Evolutionary conservation across 2,888 invertebrate species (phyloP), one percentile per base, ranked within the genome.

Genomic region (Abscondita cerata): DNA sequence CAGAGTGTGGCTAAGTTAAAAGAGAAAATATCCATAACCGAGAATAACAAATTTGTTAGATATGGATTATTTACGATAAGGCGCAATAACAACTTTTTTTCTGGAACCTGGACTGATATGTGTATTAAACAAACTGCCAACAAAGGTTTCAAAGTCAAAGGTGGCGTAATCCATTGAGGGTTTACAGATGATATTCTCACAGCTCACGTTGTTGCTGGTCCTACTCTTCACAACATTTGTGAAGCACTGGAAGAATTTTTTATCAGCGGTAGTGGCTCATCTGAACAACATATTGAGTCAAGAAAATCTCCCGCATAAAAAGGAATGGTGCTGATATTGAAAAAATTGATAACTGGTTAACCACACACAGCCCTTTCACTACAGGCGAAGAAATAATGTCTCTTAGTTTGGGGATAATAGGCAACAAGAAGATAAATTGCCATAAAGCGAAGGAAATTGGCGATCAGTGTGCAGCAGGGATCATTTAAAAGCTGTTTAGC

Each of bases 71-170:
- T 75, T 44, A 73, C 75, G n/a, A 61, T 76, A 65, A 67, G 72
- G 73, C 74, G 76, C 64, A 71, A 77, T 31, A 74, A 78, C 40
- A 78, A 79, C 76, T 69, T 76, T 73, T 70, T 73, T 76, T 72
- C 6, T 74, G 77, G 77, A 68, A 76, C 74, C 69, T 77, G 71
- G 59, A 75, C 76, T 40, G 79, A 77, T 54, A 77, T 78, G 77
- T 60, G 74, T 1, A 78, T 79, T 59, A 72, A 75, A 59, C 73
- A 73, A 53, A 65, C 68, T 8, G 51, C 72, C 55, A 73, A 73
- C 72, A 74, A 73, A 68, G n/a, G 67, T 6, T 71, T 72, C 60
- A 79, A 79, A 75, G 76, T 75, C 72, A 73, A 75, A 71, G 78
- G 77, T 66, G 78, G 78, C 64, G 12, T 44, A 1, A 66, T 78